phyloP scores from a whole-genome alignment of 2,797 vertebrate genomes.

The Darevskia nairensis region DNA sequence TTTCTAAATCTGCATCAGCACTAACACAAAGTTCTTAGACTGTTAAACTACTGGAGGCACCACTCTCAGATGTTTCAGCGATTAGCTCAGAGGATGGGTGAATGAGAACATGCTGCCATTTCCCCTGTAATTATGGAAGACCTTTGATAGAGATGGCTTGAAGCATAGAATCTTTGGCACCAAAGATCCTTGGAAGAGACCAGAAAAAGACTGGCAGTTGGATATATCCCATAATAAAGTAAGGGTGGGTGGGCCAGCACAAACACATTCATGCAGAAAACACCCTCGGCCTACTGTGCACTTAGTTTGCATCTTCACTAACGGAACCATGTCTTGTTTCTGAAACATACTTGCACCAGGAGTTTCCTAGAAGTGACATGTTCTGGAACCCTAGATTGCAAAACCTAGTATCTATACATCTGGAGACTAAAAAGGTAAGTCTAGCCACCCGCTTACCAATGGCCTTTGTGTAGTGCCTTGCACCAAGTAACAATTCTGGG shows the following conservation, averaged over 20 bases:
- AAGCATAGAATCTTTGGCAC: background rate
- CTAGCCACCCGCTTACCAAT: slow-evolving; percentile 86
- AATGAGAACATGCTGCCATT: background rate
- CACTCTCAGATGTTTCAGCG: background rate
- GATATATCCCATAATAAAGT: background rate
- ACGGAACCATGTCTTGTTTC: background rate
- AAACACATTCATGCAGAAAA: background rate
- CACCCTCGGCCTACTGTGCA: background rate
- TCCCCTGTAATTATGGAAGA: background rate
- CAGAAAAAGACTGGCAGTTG: background rate
- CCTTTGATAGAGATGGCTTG: background rate
- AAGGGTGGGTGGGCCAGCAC: background rate
- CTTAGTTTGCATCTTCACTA: background rate
- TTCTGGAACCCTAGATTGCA: background rate
- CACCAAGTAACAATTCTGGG: slow-evolving; percentile 90
- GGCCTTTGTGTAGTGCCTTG: slow-evolving; percentile 98
- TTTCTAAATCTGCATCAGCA: background rate
- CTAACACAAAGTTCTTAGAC: background rate
- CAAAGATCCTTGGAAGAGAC: background rate
- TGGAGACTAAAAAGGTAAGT: background rate
- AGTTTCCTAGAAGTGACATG: background rate
- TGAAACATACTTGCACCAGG: background rate
- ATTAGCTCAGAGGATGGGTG: background rate
- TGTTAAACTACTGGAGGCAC: background rate
- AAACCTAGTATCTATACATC: background rate